These are phyloP conservation scores for Siniperca obscura DNA, from an alignment of 2,797 vertebrate genomes.

Conservation along the genomic window DNA sequence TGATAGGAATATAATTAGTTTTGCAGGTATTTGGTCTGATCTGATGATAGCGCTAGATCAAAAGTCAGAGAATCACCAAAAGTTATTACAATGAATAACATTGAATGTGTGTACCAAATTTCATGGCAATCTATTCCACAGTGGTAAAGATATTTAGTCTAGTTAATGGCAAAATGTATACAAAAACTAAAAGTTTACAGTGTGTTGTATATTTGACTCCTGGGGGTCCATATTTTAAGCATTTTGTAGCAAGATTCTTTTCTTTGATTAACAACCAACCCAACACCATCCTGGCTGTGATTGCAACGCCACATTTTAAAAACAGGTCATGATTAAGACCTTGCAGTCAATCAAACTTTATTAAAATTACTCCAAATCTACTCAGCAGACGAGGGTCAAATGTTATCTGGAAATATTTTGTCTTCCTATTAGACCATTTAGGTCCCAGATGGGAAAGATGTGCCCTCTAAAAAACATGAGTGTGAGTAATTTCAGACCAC, in stretches of 20 bases:
- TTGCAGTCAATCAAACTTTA: background rate
- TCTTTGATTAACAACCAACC: background rate
- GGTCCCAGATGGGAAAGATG: background rate
- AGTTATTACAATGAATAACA: too few relatives aligned
- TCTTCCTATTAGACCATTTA: slow-evolving; percentile 4
- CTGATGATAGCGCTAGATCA: background rate
- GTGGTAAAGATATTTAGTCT: background rate
- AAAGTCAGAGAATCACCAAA: background rate
- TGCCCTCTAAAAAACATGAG: background rate
- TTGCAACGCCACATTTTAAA: background rate
- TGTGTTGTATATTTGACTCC: too few relatives aligned
- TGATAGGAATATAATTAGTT: too few relatives aligned
- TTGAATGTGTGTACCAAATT: background rate
- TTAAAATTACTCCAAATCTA: background rate
- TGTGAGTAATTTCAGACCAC: background rate
- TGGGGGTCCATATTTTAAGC: background rate
- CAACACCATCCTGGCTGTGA: background rate
- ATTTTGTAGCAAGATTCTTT: background rate
- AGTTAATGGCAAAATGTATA: background rate
- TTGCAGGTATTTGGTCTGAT: too few relatives aligned
- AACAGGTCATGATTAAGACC: background rate
- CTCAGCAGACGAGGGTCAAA: slow-evolving; percentile 19
- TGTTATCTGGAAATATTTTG: slow-evolving; percentile 18
- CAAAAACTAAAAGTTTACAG: background rate
- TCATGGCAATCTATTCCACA: background rate